Evolutionary conservation across 2,888 invertebrate species (phyloP).

Genomic region (Andrena haemorrhoa): DNA sequence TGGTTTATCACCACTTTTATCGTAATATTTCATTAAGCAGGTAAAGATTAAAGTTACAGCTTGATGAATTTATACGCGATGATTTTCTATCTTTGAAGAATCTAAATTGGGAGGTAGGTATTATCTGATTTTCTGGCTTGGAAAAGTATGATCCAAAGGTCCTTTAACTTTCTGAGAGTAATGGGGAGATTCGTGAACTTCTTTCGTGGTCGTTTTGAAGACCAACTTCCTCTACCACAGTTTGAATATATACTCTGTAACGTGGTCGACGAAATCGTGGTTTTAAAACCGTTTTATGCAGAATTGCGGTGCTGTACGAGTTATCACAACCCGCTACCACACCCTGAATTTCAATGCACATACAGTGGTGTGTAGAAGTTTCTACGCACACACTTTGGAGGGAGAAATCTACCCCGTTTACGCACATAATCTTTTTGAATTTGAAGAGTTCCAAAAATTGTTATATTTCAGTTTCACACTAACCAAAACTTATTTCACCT

Average conservation of each 20-base stretch:
- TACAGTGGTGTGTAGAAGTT: constrained; percentile 4
- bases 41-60: too few relatives aligned
- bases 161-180: constrained; percentile 1
- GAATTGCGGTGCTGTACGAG: neutral
- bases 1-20: too few relatives aligned
- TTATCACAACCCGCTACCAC: constrained; percentile 9
- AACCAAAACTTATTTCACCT: neutral
- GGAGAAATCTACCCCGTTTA: neutral
- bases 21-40: too few relatives aligned
- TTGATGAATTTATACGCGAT: too few relatives aligned
- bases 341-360: neutral
- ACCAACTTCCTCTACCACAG: constrained; percentile 1
- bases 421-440: neutral
- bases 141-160: too few relatives aligned
- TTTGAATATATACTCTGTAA: neutral
- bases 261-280: neutral
- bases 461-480: neutral
- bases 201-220: neutral
- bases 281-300: neutral
- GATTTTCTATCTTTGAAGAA: too few relatives aligned
- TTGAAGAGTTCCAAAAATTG: neutral
- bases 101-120: too few relatives aligned
- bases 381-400: neutral
- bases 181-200: constrained; percentile 24
- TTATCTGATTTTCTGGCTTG: too few relatives aligned